Conservation (phyloP, 2,888 invertebrate species). For the Chloroclystis v-ata region DNA sequence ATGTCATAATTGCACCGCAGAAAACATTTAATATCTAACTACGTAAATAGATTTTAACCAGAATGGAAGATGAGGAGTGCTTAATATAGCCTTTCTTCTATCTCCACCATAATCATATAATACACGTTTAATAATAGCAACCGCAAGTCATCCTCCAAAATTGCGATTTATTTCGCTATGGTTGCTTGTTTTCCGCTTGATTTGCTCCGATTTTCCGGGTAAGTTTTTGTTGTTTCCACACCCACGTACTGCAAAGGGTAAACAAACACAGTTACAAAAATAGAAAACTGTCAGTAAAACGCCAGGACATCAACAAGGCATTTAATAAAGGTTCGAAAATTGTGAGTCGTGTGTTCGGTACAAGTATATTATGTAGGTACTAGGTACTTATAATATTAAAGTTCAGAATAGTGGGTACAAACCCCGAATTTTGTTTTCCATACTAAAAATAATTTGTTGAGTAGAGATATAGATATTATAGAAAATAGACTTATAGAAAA, state of each 20-base stretch:
- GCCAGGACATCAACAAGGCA: background rate
- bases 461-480: too few species aligned
- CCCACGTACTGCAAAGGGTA: conserved; percentile 6
- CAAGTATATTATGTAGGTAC: too few species aligned
- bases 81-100: background rate
- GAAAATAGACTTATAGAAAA: too few species aligned
- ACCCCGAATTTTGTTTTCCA: too few species aligned
- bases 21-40: too few species aligned
- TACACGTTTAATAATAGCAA: background rate
- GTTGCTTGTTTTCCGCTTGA: conserved; percentile 31
- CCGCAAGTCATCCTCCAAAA: conserved; percentile 41
- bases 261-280: background rate
- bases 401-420: too few species aligned
- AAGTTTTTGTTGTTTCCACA: conserved; percentile 15
- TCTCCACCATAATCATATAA: background rate
- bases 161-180: conserved; percentile 33
- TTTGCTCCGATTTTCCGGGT: conserved; percentile 27
- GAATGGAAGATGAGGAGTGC: too few species aligned
- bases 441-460: too few species aligned
- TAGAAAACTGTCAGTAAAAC: background rate
- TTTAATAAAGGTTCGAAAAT: background rate
- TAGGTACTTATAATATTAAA: too few species aligned
- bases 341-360: too few species aligned
- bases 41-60: too few species aligned
- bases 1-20: too few species aligned